phyloP scores from a whole-genome alignment of 2,888 invertebrate species.

The Caradrina kadenii region DNA sequence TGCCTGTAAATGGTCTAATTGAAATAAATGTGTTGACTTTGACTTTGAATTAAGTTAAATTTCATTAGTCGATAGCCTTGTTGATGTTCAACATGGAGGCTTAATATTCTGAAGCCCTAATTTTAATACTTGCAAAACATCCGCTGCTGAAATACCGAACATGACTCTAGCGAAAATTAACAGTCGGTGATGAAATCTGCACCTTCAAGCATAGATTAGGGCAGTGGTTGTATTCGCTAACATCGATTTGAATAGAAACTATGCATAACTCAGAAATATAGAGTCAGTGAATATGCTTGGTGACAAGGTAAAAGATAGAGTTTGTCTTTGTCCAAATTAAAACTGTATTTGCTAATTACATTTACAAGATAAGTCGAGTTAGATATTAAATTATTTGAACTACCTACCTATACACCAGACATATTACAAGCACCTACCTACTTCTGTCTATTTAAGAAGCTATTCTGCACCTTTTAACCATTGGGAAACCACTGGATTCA shows the following conservation, averaged over 20 bases:
- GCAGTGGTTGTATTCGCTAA: too few relatives aligned
- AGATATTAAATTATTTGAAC: too few relatives aligned
- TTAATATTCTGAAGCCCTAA: background rate
- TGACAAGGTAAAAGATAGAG: background rate
- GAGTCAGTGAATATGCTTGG: background rate
- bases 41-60: slow-evolving; percentile 17
- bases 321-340: background rate
- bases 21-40: too few relatives aligned
- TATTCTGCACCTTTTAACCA: too few relatives aligned
- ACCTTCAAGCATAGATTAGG: too few relatives aligned
- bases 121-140: background rate
- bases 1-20: too few relatives aligned
- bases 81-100: background rate
- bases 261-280: background rate
- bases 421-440: too few relatives aligned
- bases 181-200: background rate
- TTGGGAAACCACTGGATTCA: too few relatives aligned
- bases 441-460: too few relatives aligned
- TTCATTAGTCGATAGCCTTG: slow-evolving; percentile 10
- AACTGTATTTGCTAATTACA: background rate
- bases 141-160: background rate
- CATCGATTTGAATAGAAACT: too few relatives aligned
- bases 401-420: too few relatives aligned
- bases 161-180: too few relatives aligned
- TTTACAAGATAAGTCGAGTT: background rate